Percentiles rank a stretch among this genome's conserved stretches.
Evolutionary conservation across 1,140 invertebrate genomes (phyloP).

Genomic region (Diabrotica virgifera): DNA sequence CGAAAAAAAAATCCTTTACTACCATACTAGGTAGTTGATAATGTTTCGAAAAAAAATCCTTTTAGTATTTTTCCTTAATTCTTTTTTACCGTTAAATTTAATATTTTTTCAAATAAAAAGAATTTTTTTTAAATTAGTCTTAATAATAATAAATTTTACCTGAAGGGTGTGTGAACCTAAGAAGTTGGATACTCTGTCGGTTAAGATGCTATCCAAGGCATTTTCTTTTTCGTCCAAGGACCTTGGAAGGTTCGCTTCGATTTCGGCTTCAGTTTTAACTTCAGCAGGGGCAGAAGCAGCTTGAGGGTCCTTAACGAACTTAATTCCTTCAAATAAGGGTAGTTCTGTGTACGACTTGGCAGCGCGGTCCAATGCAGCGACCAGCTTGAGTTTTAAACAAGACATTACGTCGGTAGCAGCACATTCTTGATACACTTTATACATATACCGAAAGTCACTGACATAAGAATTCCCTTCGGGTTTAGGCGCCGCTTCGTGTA

Average conservation of each 20-base stretch:
- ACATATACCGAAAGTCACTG: slow-evolving; percentile 55
- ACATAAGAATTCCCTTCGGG: slow-evolving; percentile 49
- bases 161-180: slow-evolving; percentile 74
- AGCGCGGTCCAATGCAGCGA: slow-evolving; percentile 68
- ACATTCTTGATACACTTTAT: slow-evolving; percentile 73
- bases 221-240: slow-evolving; percentile 67
- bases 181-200: slow-evolving; percentile 69
- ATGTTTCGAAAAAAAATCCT: too few species aligned
- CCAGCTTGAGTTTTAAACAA: slow-evolving; percentile 73
- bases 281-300: slow-evolving; percentile 42
- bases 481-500: slow-evolving; percentile 49
- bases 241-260: slow-evolving; percentile 67
- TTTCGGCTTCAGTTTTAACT: slow-evolving; percentile 55
- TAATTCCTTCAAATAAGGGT: slow-evolving; percentile 67
- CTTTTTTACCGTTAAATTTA: too few species aligned
- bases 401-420: slow-evolving; percentile 64
- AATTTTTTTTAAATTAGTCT: neutral
- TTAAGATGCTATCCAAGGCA: slow-evolving; percentile 68
- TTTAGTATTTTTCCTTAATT: too few species aligned
- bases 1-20: too few species aligned
- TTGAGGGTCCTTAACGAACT: slow-evolving; percentile 61
- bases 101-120: too few species aligned
- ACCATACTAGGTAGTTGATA: too few species aligned
- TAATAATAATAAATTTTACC: slow-evolving; percentile 48
- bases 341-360: slow-evolving; percentile 60